Base-by-base conservation (phyloP, 2,888 invertebrate species). In the Pyrocoelia pectoralis region DNA sequence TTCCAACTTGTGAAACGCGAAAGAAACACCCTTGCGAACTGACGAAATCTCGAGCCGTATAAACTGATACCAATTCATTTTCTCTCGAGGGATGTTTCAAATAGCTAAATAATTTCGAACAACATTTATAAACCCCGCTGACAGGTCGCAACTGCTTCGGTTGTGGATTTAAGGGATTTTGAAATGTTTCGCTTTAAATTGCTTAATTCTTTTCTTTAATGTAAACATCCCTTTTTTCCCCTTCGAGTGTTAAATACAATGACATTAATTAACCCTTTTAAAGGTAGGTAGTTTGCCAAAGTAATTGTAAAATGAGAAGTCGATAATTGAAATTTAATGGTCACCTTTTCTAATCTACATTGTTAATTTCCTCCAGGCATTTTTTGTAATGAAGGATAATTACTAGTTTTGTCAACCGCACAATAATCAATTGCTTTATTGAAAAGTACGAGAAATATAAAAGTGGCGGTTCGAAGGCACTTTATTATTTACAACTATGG, bases 81-180 rank as follows among this genome's bases (percentile, higher is more conserved):
- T 60, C 60, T 67, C 66, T 60, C 61, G 13, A 14, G 66, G 65
- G 66, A 62, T 62, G 66, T 63, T 67, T 60, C 65, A 68, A 68
- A 68, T 68, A 66, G 59, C 66, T 66, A 66, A 67, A 68, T 68
- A 67, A 67, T 68, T 68, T 68, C 61, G 55, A 61, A 60, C 57
- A 58, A 65, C 65, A 67, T 69, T 67, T 67, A 66, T 66, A 62
- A 67, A 66, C 56, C 24, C 66, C 57, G 57, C 52, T 59, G 59
- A 59, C 52, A 59, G 59, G 46, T 48, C 52, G 53, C 33, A 59
- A 59, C 53, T 59, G 59, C 59, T 38, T 51, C 24, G 53, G 59
- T n/a, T 33, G 38, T 28, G 24, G n/a, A 15, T 24, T 40, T 15
- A 38, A 48, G 49, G 12, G 56, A 57, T 17, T 50, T 49, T 28